Percentiles rank a stretch among this genome's conserved stretches.
phyloP scores from a whole-genome alignment of 1,140 invertebrate species.

The Tyrophagus putrescentiae region DNA sequence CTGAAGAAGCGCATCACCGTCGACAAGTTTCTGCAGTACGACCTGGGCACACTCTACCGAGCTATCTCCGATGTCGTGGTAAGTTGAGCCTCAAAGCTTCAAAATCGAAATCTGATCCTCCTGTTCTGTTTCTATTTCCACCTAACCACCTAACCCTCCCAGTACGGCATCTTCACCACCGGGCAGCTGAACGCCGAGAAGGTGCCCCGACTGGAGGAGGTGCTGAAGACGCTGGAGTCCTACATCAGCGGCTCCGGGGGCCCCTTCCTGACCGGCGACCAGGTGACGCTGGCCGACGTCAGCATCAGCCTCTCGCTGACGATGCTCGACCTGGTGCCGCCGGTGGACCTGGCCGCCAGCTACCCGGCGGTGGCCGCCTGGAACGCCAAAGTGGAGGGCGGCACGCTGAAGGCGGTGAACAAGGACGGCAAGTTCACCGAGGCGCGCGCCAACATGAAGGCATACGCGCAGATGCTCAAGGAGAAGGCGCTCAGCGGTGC shows the following conservation, averaged over 20 bases:
- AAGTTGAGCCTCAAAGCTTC: neutral
- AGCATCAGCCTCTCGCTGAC: neutral
- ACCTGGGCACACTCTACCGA: conserved; percentile 37
- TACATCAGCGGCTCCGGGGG: neutral
- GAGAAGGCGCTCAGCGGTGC: too few species aligned
- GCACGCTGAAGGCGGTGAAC: neutral
- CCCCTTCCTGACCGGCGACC: neutral
- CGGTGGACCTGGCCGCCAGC: neutral
- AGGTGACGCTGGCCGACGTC: conserved; percentile 12
- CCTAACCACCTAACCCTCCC: too few species aligned
- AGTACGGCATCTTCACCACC: neutral
- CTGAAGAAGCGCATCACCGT: conserved; percentile 49
- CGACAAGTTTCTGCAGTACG: conserved; percentile 54
- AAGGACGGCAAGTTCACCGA: neutral
- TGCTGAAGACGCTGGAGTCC: neutral
- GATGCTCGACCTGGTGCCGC: neutral
- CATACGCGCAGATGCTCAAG: neutral
- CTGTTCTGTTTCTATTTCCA: neutral
- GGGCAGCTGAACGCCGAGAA: neutral
- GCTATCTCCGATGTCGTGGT: conserved; percentile 15
- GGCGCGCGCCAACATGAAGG: neutral
- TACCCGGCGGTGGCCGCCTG: neutral
- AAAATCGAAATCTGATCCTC: neutral
- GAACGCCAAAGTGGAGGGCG: neutral
- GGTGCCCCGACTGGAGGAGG: neutral